Conservation (phyloP, 1,140 invertebrate species). For the Latrodectus geometricus region DNA sequence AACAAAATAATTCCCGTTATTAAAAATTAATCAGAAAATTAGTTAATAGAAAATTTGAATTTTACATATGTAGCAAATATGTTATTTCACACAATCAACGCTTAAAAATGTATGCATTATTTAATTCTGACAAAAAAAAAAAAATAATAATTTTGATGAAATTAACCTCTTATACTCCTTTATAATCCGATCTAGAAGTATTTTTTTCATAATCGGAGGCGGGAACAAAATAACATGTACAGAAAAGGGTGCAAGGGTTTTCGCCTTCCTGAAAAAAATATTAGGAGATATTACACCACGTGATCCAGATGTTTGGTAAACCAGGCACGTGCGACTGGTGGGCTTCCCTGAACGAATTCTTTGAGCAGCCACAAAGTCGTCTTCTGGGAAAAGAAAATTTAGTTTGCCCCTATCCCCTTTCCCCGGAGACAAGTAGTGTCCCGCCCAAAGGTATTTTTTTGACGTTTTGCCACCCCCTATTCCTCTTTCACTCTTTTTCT, state of each 20-base stretch:
- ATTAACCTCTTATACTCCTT: too few relatives aligned
- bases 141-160: too few relatives aligned
- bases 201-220: neutral
- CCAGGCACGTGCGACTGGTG: constrained; percentile 25
- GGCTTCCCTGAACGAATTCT: constrained; percentile 32
- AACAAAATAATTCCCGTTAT: too few relatives aligned
- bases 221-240: neutral
- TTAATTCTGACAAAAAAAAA: too few relatives aligned
- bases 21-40: too few relatives aligned
- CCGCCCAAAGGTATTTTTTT: constrained; percentile 39
- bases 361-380: constrained; percentile 50
- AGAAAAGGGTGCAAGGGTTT: constrained; percentile 1
- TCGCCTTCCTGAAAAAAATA: constrained; percentile 26
- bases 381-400: constrained; percentile 53
- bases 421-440: constrained; percentile 25
- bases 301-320: constrained; percentile 61
- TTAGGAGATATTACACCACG: constrained; percentile 40
- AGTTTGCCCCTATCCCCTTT: constrained; percentile 21
- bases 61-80: too few relatives aligned
- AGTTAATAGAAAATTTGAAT: too few relatives aligned
- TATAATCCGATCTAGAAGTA: neutral
- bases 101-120: too few relatives aligned
- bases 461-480: neutral
- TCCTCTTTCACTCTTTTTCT: neutral
- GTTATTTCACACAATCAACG: too few relatives aligned